phyloP scores from a whole-genome alignment of 2,797 vertebrate species.

The Falco cherrug region DNA sequence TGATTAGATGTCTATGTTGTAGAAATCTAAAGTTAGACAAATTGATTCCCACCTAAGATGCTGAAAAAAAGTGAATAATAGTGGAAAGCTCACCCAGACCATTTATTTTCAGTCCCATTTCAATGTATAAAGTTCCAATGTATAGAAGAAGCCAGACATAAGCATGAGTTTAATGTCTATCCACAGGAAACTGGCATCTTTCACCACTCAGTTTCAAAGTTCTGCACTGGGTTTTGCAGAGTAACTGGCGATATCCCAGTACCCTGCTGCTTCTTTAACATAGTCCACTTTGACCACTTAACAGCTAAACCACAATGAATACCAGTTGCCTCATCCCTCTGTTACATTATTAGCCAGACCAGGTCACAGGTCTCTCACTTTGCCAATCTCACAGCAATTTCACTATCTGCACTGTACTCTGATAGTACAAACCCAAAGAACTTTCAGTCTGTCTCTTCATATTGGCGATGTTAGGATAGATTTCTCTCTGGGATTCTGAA shows the following conservation, averaged over 20 bases:
- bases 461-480: accelerated
- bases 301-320: neutral
- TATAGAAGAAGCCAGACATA: neutral
- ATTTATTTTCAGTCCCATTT: neutral
- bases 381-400: neutral
- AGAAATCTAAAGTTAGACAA: neutral
- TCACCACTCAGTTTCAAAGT: neutral
- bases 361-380: neutral
- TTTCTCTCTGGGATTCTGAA: neutral
- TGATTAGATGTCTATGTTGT: neutral
- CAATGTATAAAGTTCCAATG: neutral
- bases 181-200: neutral
- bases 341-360: neutral
- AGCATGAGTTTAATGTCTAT: neutral
- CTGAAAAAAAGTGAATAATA: neutral
- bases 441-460: neutral
- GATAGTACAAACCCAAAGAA: neutral
- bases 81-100: neutral
- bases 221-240: neutral
- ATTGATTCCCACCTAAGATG: neutral
- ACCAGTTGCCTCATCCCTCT: neutral
- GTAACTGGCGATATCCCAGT: neutral
- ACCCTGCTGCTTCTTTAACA: neutral
- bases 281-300: neutral
- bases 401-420: neutral